Evolutionary conservation across 2,797 vertebrate genomes (phyloP), one percentile per base, ranked within the genome.

Genomic region (Danio choprae): DNA sequence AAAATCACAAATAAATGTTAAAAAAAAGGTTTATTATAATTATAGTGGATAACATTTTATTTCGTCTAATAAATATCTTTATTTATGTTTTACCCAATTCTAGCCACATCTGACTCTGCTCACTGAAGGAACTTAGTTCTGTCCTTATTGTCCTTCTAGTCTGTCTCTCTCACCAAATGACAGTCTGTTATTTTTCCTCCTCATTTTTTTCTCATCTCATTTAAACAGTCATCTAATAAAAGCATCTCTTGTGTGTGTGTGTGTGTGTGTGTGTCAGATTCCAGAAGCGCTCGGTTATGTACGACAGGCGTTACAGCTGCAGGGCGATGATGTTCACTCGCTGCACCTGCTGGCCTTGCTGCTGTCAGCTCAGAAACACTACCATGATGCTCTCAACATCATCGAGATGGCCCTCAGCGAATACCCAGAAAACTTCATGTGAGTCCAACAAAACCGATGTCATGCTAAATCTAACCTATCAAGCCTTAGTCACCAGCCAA

Each of bases 381-480:
- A 98, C 89, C 97, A 98, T 0, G 98, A 99, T 3, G 97, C 93
- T 12, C 94, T 99, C 84, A 99, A 96, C 87, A 99, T 99, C 84
- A 96, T 98, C n/a, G 97, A 99, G 90, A 99, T 98, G 97, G 97
- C 97, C 72, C 94, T 99, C 83, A 98, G 97, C 0, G 97, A 99
- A 91, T 98, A 99, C 81, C 98, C 98, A 0, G 98, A 99, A 89
- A 98, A 98, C 84, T 99, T 99, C 84, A 97, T 97, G 97, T 98
- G 82, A 95, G 95, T 91, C 50, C 9, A 50, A 2, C 5, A 12
- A 2, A 44, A n/a, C 38, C 58, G 11, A n/a, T 38, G 58, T 77
- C 73, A 55, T 46, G n/a, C 41, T 58, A n/a, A 38, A 36, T 18
- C 40, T 29, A 65, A 65, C 48, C 8, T 67, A 20, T 77, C 7